phyloP scores from a whole-genome alignment of 2,797 vertebrate genomes.

The Catostomus latipinnis region DNA sequence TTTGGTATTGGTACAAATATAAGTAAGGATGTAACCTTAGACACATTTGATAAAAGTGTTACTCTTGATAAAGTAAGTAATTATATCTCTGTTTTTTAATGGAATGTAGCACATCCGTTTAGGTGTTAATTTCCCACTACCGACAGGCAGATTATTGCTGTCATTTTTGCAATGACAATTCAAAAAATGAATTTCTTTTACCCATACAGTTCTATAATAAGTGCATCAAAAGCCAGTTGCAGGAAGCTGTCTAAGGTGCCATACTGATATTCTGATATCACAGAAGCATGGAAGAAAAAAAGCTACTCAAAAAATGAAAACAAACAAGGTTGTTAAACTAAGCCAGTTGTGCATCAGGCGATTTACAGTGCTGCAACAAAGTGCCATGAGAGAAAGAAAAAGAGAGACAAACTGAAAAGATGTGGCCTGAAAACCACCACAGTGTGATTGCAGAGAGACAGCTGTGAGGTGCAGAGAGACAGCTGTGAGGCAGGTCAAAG shows the following conservation, averaged over 20 bases:
- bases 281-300: slow-evolving; percentile 8
- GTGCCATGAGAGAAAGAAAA: neutral
- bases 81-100: neutral
- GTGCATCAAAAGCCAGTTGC: slow-evolving; percentile 2
- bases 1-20: neutral
- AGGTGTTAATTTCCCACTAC: neutral
- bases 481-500: slow-evolving; percentile 29
- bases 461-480: slow-evolving; percentile 24
- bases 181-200: neutral
- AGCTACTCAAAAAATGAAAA: slow-evolving; percentile 2
- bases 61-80: no score
- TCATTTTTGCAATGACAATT: no score
- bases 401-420: neutral
- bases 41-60: neutral
- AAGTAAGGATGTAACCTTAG: neutral
- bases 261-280: slow-evolving; percentile 26
- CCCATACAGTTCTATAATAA: neutral
- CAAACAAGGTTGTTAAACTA: slow-evolving; percentile 21
- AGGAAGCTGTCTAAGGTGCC: slow-evolving; percentile 14
- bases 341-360: slow-evolving; percentile 10
- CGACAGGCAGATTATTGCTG: no score
- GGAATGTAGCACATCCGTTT: neutral
- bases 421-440: neutral
- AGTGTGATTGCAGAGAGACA: slow-evolving; percentile 39
- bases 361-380: slow-evolving; percentile 2